Base-by-base conservation (phyloP, 1,140 invertebrate genomes). In the Spodoptera litura region DNA sequence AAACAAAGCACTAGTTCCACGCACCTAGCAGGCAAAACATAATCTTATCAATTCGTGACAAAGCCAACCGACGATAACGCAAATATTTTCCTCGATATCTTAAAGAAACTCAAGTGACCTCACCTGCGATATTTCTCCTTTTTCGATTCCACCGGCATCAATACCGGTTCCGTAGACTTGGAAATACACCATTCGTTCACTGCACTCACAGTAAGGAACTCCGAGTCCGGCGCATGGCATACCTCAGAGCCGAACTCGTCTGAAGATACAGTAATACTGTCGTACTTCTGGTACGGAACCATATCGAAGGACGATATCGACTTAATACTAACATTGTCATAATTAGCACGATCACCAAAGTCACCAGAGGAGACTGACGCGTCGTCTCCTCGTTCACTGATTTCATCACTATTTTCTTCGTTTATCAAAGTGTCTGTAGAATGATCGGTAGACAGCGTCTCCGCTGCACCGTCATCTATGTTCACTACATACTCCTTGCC, bases 41-140 rank as follows among this genome's bases (percentile, higher is more conserved):
- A 89, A 44, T 86, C 81, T 87, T 91, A 92, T 89, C 88, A 80
- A 68, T 81, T 72, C 75, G 80, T 88, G 83, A 89, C 87, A 90
- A 87, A 88, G 83, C 81, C 80, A 83, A 58, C 81, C 70, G 78
- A 79, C 81, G 87, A 88, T 94, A 94, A 88, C 87, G 83, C 80
- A 89, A 88, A 91, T 88, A 90, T 91, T 88, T 91, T 85, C 49
- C 56, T 85, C 85, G 68, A 86, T 90, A 90, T 83, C 79, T 83
- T 83, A 74, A 87, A 85, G 78, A 81, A 88, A 87, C 81, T 83
- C 61, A 84, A 88, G 81, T 87, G 83, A 88, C 78, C 91, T 91
- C 86, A 95, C 94, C 94, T 94, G 87, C 91, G 83, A 90, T 94
- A 94, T 87, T 95, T 95, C 81, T 94, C 93, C 86, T 93, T 94